Evolutionary conservation across 2,797 vertebrate species (phyloP).

Genomic region (Melanotaenia maccullochi): DNA sequence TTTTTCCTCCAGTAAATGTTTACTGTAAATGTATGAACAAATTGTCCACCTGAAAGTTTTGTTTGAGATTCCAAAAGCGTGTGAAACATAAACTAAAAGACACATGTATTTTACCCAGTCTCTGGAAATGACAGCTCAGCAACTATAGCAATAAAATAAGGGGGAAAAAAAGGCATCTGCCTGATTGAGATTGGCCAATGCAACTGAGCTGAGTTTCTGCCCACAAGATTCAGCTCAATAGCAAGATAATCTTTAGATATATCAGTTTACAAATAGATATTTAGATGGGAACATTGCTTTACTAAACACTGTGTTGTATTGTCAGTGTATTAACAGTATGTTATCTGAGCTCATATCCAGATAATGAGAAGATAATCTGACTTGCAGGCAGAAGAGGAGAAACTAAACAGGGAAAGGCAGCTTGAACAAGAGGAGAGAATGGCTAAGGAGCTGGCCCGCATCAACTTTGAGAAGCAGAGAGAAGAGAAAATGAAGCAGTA

Average conservation of each 20-base stretch:
- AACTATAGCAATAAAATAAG: background rate
- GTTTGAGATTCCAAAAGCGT: no score
- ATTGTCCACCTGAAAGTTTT: no score
- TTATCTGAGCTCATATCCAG: background rate
- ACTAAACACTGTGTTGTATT: background rate
- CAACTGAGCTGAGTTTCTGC: no score
- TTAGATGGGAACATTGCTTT: background rate
- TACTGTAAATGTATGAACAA: no score
- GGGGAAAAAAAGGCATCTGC: no score
- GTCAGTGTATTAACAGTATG: background rate
- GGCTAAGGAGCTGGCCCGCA: slow-evolving; percentile 86
- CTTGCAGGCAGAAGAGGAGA: slow-evolving; percentile 85
- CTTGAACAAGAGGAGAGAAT: slow-evolving; percentile 88
- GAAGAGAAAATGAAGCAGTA: slow-evolving; percentile 91
- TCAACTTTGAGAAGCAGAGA: slow-evolving; percentile 80
- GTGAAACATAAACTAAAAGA: no score
- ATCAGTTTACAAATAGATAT: no score
- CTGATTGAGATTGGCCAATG: no score
- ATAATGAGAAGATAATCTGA: slow-evolving; percentile 3
- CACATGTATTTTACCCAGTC: no score
- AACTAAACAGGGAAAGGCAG: slow-evolving; percentile 69
- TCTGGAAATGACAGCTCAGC: background rate
- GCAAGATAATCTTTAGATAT: no score
- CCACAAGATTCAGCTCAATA: no score
- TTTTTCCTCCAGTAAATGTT: no score